phyloP scores from a whole-genome alignment of 1,140 invertebrate species.

The Glossosoma conforme region DNA sequence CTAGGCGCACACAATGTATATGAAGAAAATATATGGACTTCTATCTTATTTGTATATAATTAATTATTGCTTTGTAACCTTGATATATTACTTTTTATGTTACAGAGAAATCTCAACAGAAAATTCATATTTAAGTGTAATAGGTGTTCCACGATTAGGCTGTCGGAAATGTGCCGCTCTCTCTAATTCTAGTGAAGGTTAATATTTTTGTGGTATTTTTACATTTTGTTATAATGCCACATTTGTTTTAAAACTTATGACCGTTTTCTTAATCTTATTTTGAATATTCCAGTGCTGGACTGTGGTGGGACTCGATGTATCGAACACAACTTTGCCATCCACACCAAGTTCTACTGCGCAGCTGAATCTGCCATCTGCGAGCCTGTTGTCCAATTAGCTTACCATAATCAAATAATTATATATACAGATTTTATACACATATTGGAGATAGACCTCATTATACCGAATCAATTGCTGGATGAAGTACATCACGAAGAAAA shows the following conservation, averaged over 20 bases:
- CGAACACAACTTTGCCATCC: conserved; percentile 49
- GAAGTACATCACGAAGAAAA: conserved; percentile 37
- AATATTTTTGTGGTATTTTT: not conserved
- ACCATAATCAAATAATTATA: conserved; percentile 50
- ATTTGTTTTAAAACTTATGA: conserved; percentile 1
- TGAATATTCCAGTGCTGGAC: conserved; percentile 22
- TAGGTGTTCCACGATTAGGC: conserved; percentile 47
- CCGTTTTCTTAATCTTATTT: conserved; percentile 1
- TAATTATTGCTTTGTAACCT: no score
- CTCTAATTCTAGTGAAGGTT: conserved; percentile 43
- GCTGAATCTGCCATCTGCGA: conserved; percentile 48
- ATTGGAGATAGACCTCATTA: conserved; percentile 48
- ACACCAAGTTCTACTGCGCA: conserved; percentile 49
- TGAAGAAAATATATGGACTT: no score
- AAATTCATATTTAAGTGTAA: conserved; percentile 48
- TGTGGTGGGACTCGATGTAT: conserved; percentile 44
- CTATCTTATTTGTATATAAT: no score
- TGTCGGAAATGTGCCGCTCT: conserved; percentile 46
- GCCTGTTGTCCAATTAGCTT: conserved; percentile 47
- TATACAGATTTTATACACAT: conserved; percentile 51
- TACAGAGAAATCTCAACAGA: conserved; percentile 46
- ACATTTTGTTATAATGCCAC: not conserved
- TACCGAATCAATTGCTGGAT: conserved; percentile 39
- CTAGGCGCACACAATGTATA: no score
- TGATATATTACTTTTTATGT: conserved; percentile 26